These are phyloP conservation scores for Pygocentrus nattereri DNA, from an alignment of 2,797 vertebrate genomes.

Conservation along the genomic window DNA sequence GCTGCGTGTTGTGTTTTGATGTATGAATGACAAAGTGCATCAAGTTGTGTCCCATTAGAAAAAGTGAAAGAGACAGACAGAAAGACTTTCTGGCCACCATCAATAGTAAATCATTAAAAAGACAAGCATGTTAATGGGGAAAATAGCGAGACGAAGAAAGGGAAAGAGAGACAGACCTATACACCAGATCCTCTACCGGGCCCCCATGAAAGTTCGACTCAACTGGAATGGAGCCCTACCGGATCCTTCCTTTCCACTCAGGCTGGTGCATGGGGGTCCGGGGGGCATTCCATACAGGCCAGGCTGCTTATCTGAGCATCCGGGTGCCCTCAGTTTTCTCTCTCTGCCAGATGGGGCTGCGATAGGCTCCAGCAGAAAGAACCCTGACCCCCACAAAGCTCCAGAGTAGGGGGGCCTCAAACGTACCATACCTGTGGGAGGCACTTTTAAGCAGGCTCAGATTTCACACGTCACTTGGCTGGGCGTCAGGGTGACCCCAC, in stretches of 20 bases:
- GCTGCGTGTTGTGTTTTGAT: neutral
- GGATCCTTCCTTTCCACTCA: slow-evolving; percentile 43
- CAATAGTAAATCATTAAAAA: neutral
- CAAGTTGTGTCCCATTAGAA: neutral
- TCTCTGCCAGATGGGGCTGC: slow-evolving; percentile 80
- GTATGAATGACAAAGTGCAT: slow-evolving; percentile 2
- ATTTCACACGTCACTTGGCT: slow-evolving; percentile 72
- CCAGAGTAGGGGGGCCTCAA: slow-evolving; percentile 68
- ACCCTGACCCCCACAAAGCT: slow-evolving; percentile 76
- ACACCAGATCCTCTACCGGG: slow-evolving; percentile 49
- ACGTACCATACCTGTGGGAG: slow-evolving; percentile 77
- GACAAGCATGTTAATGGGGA: neutral
- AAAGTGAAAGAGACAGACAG: neutral
- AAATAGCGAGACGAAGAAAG: slow-evolving; percentile 28
- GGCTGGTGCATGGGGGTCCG: slow-evolving; percentile 21
- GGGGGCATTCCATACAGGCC: slow-evolving; percentile 19
- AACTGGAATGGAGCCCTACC: slow-evolving; percentile 59
- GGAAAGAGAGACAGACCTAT: slow-evolving; percentile 62
- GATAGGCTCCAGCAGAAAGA: slow-evolving; percentile 77
- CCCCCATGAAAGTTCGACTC: slow-evolving; percentile 62
- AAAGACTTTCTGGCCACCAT: neutral
- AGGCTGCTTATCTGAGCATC: slow-evolving; percentile 28
- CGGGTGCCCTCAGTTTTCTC: slow-evolving; percentile 39
- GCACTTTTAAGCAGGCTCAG: slow-evolving; percentile 79
- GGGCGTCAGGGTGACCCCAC: slow-evolving; percentile 39